A percentile compares a stretch with the other conserved stretches of the same genome.
Conservation (phyloP, 2,888 invertebrate species). For the Platycheirus rosarum region DNA sequence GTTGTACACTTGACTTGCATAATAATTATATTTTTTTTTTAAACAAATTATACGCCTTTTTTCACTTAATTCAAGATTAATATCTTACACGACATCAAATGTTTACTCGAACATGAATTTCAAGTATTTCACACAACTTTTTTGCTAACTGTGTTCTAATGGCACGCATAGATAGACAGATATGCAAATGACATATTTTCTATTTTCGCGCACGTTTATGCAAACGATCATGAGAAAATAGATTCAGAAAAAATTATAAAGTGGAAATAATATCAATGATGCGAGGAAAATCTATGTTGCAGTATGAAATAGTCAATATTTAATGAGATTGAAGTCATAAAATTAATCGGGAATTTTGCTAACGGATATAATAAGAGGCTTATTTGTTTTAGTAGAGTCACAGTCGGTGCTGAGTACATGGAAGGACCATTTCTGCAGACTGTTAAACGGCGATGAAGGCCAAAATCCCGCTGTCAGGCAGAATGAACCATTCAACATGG, state of each 20-base stretch:
- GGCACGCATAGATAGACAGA: neutral
- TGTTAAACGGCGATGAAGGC: too few relatives aligned
- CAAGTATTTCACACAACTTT: constrained; percentile 6
- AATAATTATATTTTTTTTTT: neutral
- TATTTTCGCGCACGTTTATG: neutral
- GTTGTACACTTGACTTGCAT: constrained; percentile 1
- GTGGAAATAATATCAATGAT: constrained; percentile 37
- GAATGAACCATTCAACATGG: too few relatives aligned
- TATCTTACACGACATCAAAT: constrained; percentile 1
- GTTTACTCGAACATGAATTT: constrained; percentile 12
- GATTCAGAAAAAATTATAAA: constrained; percentile 14
- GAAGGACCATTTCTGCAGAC: too few relatives aligned
- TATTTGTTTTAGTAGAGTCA: too few relatives aligned
- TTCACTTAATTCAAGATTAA: constrained; percentile 13
- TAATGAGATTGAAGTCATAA: constrained; percentile 55
- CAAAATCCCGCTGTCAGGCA: too few relatives aligned
- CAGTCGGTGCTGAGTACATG: too few relatives aligned
- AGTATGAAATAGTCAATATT: constrained; percentile 44
- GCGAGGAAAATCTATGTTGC: constrained; percentile 44
- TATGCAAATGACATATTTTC: constrained; percentile 1
- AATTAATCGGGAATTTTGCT: constrained; percentile 22
- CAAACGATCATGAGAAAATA: constrained; percentile 20
- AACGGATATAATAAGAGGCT: neutral
- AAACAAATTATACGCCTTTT: neutral
- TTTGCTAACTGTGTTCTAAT: neutral